Evolutionary conservation across 92 coral and sea anemone genomes (phyloP), one percentile per base, ranked within the genome.

Genomic region (Galaxea fascicularis): DNA sequence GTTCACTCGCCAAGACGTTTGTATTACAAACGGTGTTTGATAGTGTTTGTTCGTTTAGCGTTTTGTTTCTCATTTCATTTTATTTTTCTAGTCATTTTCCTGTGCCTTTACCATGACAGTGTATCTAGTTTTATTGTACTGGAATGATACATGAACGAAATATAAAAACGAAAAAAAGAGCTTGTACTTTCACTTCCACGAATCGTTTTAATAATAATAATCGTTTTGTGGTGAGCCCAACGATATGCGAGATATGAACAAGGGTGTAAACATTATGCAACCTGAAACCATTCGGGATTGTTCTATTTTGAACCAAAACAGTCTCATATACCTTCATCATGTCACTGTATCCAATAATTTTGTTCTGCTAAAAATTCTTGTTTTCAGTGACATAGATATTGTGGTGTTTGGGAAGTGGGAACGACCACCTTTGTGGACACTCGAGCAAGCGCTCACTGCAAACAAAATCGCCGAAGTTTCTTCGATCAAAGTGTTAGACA

Each of bases 321-420:
- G 54, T 20, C 26, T 35, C 41, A 59, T 65, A 52, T 46, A 88
- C 67, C 78, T 73, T 73, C 77, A 56, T 58, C 58, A 59, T 76
- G 49, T 51, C 60, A 66, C 60, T 28, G 66, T 28, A 6, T 75
- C 30, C 30, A 11, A 39, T 46, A 21, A 29, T 0, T 21, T 28
- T 12, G 56, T 78, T 78, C 71, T 17, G 57, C 46, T 69, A 27
- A 35, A 54, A 14, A 20, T 11, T 71, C 25, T 82, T 41, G 22
- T 51, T 56, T 74, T 49, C 60, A 96, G 99, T 83, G 99, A 96
- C 78, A 94, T 96, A 10, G 99, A 96, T 86, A 86, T 96, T 75
- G 99, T 96, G 6, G 98, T 96, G 4, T 95, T 94, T 89, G 99
- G 99, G 0, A 91, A 96, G 69, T 96, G 99, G 99, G 97, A 96